Base-by-base conservation (phyloP, 1,140 invertebrate genomes). In the Phocides pigmalion region DNA sequence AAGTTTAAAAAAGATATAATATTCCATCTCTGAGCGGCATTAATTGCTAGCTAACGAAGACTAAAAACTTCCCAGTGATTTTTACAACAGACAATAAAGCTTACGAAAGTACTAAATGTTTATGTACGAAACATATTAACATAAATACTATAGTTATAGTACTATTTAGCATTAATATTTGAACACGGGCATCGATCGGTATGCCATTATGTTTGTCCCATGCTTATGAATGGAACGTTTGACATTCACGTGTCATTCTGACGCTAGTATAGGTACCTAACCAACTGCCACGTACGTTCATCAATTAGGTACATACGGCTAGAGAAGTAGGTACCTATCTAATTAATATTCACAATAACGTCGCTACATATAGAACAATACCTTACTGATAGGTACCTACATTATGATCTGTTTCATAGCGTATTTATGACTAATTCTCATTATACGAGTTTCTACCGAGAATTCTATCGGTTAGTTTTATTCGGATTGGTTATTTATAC, bases 171-270 rank as follows among this genome's bases (percentile, higher is more conserved):
- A 32, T 28, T 15, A n/a, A 6, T 32, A 54, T 39, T 41, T 56
- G 12, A 42, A 56, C 39, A 42, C 39, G 28, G n/a, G n/a, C n/a
- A n/a, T n/a, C 35, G 17, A 6, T 41, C 51, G 0, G 51, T 22
- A 41, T 39, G 35, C 37, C 37, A 42, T 42, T 25, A 56, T 56
- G 53, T 56, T 56, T 42, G 32, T 37, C 25, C 28, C 51, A 25
- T 44, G 54, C 22, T 66, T 51, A 62, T 76, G 70, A 76, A 76
- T 76, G 67, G 69, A 70, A 64, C 68, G 68, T 67, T 70, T 64
- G 62, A 67, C 66, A 72, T 64, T 69, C 63, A 65, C 22, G 51
- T 59, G 32, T 32, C 46, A 59, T 51, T 56, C 59, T 64, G 65
- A 71, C 64, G 54, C 19, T 49, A 56, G 51, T 20, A 41, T 46